Percentiles rank a stretch among this genome's conserved stretches.
These are phyloP conservation scores for Parauchenoglanis punctatus DNA, from an alignment of 2,797 vertebrate species.

Conservation along the genomic window DNA sequence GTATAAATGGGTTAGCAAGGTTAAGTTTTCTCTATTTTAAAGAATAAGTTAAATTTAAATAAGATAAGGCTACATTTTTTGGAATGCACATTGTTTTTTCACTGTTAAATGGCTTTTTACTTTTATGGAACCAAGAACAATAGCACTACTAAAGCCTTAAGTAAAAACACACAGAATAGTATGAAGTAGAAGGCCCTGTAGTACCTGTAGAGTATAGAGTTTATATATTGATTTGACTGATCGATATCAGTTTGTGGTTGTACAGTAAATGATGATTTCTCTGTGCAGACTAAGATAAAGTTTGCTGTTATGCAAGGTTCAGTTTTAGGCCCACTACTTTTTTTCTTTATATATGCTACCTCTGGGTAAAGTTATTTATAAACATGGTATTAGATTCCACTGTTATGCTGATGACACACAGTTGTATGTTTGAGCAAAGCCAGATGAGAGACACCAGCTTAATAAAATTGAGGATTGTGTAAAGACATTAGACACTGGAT, in stretches of 20 bases:
- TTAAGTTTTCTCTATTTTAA: background rate
- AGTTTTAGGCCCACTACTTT: background rate
- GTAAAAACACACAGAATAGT: background rate
- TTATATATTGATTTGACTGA: too few relatives aligned
- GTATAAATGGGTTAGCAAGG: background rate
- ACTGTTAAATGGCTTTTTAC: background rate
- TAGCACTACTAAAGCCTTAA: background rate
- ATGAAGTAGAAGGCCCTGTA: background rate
- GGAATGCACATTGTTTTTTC: background rate
- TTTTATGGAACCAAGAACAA: background rate
- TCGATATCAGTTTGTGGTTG: too few relatives aligned
- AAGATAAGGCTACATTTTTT: background rate
- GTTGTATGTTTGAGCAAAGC: background rate
- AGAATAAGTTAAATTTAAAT: background rate
- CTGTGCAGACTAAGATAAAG: background rate
- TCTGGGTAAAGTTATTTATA: background rate
- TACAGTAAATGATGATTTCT: background rate
- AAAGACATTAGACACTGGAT: too few relatives aligned
- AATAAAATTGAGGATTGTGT: too few relatives aligned
- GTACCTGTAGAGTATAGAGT: background rate
- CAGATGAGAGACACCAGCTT: too few relatives aligned
- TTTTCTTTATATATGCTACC: background rate
- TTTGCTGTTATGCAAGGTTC: background rate
- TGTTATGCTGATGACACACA: background rate
- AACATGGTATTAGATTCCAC: background rate